These are phyloP conservation scores for Drosophila ficusphila DNA, from an alignment of 1,140 invertebrate genomes.

Conservation along the genomic window DNA sequence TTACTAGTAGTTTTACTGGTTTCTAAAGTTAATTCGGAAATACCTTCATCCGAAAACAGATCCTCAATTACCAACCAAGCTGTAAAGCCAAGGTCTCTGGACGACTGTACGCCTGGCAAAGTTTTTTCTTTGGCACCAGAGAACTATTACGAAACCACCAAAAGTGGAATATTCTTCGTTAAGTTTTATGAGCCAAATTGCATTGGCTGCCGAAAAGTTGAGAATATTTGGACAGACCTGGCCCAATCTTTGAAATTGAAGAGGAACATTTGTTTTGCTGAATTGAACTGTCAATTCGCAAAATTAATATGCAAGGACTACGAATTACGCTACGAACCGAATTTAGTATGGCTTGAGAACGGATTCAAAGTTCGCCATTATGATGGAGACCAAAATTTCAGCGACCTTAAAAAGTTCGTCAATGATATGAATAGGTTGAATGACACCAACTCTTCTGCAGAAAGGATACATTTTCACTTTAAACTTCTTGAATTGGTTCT, in stretches of 20 bases:
- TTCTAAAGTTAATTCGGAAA: neutral
- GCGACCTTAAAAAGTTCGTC: neutral
- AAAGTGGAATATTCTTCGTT: neutral
- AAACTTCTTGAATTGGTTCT: slow-evolving; percentile 6
- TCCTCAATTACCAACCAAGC: no score
- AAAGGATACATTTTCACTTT: neutral
- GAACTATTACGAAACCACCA: neutral
- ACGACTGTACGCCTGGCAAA: neutral
- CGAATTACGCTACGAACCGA: neutral
- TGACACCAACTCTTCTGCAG: neutral
- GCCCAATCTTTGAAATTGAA: neutral
- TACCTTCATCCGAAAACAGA: neutral
- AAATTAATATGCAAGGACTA: neutral
- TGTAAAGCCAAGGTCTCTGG: neutral
- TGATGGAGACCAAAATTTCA: neutral
- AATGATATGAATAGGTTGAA: neutral
- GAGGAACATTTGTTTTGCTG: neutral
- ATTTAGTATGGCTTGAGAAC: neutral
- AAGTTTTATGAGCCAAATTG: slow-evolving; percentile 3
- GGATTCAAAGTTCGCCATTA: neutral
- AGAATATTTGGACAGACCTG: neutral
- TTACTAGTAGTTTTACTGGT: neutral
- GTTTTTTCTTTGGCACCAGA: neutral
- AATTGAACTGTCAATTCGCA: neutral
- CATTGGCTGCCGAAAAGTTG: neutral